These are phyloP conservation scores for Troides helena DNA, from an alignment of 2,888 invertebrate species.

Conservation along the genomic window DNA sequence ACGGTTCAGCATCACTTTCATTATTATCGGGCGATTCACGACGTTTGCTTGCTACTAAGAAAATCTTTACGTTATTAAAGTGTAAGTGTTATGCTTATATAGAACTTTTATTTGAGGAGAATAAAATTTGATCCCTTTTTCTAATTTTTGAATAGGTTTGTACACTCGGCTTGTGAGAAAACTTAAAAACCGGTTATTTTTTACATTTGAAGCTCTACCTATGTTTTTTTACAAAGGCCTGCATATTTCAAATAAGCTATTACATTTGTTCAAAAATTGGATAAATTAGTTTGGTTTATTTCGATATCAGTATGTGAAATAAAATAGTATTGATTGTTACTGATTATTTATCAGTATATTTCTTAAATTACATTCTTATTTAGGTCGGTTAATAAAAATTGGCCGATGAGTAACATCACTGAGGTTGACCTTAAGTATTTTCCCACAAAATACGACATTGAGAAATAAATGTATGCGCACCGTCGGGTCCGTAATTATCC, in stretches of 20 bases:
- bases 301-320: no score
- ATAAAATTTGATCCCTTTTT: neutral
- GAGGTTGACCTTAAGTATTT: neutral
- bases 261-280: no score
- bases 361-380: neutral
- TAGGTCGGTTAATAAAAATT: neutral
- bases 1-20: conserved; percentile 78
- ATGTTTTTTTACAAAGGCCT: no score
- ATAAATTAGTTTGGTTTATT: no score
- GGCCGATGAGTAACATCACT: neutral
- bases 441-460: conserved; percentile 15
- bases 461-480: conserved; percentile 11
- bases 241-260: no score
- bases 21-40: conserved; percentile 81
- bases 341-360: no score
- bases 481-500: conserved; percentile 7
- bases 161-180: no score
- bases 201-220: no score
- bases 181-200: no score
- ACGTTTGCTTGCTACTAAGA: conserved; percentile 72
- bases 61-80: conserved; percentile 56
- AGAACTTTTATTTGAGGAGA: neutral
- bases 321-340: no score
- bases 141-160: no score
- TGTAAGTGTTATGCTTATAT: neutral